A percentile compares a stretch with the other conserved stretches of the same genome.
phyloP scores from a whole-genome alignment of 2,888 invertebrate species.

The Helobdella robusta region DNA sequence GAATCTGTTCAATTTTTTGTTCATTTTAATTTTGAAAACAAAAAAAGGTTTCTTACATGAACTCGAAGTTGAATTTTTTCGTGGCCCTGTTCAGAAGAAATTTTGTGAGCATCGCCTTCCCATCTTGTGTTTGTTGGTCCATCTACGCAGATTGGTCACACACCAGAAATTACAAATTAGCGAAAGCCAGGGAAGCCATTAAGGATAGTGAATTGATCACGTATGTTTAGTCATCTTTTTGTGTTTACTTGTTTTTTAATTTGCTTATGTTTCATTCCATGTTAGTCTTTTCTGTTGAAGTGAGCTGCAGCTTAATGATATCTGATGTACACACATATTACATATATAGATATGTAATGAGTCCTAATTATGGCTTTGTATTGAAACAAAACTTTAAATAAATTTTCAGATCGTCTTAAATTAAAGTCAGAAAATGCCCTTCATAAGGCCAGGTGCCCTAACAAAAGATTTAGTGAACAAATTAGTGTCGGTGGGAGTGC shows the following conservation, averaged over 20 bases:
- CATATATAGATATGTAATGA: too few species aligned
- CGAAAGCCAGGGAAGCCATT: background rate
- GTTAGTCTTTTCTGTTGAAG: too few species aligned
- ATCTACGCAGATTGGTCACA: conserved; percentile 33
- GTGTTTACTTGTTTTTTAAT: too few species aligned
- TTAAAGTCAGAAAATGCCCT: conserved; percentile 28
- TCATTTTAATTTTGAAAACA: too few species aligned
- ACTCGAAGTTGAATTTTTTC: too few species aligned
- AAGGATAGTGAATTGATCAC: background rate
- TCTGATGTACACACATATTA: too few species aligned
- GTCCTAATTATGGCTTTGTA: background rate
- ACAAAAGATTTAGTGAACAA: conserved; percentile 26
- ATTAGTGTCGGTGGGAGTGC: conserved; percentile 24
- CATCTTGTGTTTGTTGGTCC: conserved; percentile 17
- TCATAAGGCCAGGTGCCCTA: conserved; percentile 29
- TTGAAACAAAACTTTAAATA: background rate
- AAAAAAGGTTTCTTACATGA: too few species aligned
- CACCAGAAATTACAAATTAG: conserved; percentile 31
- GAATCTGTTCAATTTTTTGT: too few species aligned
- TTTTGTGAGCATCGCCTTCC: conserved; percentile 29
- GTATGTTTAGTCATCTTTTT: too few species aligned
- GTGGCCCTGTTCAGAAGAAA: conserved; percentile 29
- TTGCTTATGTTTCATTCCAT: too few species aligned
- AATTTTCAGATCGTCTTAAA: background rate
- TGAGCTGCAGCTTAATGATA: too few species aligned